These are phyloP conservation scores for Nasonia vitripennis DNA, from an alignment of 1,140 invertebrate genomes.

Conservation along the genomic window DNA sequence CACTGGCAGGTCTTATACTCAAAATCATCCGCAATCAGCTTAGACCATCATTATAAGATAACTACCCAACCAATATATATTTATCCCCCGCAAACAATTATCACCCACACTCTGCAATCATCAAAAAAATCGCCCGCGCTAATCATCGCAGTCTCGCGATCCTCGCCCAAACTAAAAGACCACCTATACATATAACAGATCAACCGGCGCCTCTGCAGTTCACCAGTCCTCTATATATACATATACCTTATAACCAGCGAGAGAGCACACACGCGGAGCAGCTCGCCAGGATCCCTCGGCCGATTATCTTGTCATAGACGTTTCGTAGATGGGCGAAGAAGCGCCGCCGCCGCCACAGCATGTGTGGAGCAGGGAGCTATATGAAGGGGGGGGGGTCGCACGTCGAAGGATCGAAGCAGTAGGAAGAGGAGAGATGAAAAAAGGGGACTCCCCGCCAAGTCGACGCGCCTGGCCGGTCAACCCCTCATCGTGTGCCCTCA, in stretches of 20 bases:
- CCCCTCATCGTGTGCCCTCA: constrained; percentile 70
- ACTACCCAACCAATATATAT: too few relatives aligned
- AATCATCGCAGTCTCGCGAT: constrained; percentile 26
- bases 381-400: neutral
- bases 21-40: too few relatives aligned
- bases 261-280: too few relatives aligned
- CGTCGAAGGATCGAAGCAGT: neutral
- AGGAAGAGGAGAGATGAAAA: constrained; percentile 45
- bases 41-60: too few relatives aligned
- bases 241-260: too few relatives aligned
- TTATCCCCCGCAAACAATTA: too few relatives aligned
- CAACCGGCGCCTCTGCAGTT: neutral
- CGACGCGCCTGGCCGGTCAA: constrained; percentile 62
- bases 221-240: too few relatives aligned
- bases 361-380: constrained; percentile 25
- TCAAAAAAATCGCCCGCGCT: constrained; percentile 42
- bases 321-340: constrained; percentile 60
- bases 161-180: neutral
- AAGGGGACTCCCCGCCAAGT: constrained; percentile 56
- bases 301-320: constrained; percentile 72
- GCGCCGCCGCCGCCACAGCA: neutral
- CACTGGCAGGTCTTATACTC: too few relatives aligned
- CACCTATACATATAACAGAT: neutral
- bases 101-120: neutral
- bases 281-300: constrained; percentile 41